Conservation (phyloP, 2,888 invertebrate species). For the Phortica magna region DNA sequence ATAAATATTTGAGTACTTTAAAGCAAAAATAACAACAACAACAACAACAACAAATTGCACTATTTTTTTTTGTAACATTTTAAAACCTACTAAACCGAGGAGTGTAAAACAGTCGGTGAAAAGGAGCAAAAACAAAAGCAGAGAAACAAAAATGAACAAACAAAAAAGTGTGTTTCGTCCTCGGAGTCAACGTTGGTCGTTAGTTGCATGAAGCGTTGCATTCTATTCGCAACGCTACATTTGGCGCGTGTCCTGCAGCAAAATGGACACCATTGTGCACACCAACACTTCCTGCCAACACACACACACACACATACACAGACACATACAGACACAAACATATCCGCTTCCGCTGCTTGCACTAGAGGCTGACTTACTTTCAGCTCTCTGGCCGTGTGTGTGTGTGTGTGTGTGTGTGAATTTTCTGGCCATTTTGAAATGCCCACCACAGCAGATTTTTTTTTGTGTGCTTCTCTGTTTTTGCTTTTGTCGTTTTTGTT, state of each 20-base stretch:
- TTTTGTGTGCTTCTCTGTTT: not conserved
- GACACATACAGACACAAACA: not conserved
- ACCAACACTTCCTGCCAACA: not conserved
- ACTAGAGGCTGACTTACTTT: constrained; percentile 10
- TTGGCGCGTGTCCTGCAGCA: constrained; percentile 28
- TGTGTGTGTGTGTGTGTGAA: not conserved
- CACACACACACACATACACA: not conserved
- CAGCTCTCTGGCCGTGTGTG: not conserved
- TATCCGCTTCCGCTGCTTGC: constrained; percentile 10
- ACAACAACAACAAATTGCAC: too few relatives aligned
- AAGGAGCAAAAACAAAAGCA: not conserved
- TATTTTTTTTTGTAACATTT: too few relatives aligned
- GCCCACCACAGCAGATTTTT: constrained; percentile 19
- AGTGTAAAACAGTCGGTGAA: not conserved
- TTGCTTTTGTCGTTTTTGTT: not conserved
- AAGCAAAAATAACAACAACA: too few relatives aligned
- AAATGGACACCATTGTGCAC: constrained; percentile 1
- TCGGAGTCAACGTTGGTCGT: not conserved
- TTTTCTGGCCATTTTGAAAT: constrained; percentile 33
- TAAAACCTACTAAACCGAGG: not conserved
- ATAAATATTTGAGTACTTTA: too few relatives aligned
- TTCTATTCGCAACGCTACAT: constrained; percentile 24
- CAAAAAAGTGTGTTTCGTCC: constrained; percentile 16
- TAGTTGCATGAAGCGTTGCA: constrained; percentile 7
- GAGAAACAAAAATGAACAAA: too few relatives aligned